Conservation (phyloP, 2,888 invertebrate species). For the Pandemis cinnamomeana region DNA sequence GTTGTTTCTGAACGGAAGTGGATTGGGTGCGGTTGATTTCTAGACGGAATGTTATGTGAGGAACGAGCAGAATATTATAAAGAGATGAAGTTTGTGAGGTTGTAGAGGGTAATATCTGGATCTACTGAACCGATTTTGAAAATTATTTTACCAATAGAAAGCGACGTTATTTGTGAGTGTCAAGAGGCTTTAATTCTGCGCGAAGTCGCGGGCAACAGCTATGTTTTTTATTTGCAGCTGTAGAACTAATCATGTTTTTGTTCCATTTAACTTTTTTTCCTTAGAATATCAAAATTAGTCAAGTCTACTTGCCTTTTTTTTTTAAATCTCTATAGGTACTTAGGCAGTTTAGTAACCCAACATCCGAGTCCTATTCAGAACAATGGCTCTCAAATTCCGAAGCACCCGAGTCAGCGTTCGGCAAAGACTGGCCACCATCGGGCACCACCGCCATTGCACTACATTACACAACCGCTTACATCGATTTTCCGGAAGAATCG, state of each 20-base stretch:
- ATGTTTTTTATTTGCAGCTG: not conserved
- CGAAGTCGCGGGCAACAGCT: too few species aligned
- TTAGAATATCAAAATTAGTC: too few species aligned
- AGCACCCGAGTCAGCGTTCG: conserved; percentile 11
- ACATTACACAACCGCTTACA: conserved; percentile 63
- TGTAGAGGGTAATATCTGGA: too few species aligned
- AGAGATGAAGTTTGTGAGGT: too few species aligned
- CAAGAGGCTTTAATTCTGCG: too few species aligned
- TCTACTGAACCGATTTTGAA: too few species aligned
- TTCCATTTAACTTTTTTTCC: too few species aligned
- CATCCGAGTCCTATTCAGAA: conserved; percentile 44
- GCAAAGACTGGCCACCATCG: conserved; percentile 8
- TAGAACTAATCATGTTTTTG: not conserved
- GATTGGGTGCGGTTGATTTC: not conserved
- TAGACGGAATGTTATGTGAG: not conserved
- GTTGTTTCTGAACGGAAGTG: not conserved
- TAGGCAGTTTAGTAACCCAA: too few species aligned
- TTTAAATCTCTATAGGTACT: too few species aligned
- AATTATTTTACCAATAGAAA: too few species aligned
- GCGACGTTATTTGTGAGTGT: too few species aligned
- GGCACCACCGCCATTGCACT: conserved; percentile 46
- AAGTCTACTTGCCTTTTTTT: not conserved
- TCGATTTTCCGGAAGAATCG: conserved; percentile 75
- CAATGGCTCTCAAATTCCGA: conserved; percentile 35
- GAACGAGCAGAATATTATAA: too few species aligned